Conservation (phyloP, 2,888 invertebrate genomes). For the Acronicta alni region DNA sequence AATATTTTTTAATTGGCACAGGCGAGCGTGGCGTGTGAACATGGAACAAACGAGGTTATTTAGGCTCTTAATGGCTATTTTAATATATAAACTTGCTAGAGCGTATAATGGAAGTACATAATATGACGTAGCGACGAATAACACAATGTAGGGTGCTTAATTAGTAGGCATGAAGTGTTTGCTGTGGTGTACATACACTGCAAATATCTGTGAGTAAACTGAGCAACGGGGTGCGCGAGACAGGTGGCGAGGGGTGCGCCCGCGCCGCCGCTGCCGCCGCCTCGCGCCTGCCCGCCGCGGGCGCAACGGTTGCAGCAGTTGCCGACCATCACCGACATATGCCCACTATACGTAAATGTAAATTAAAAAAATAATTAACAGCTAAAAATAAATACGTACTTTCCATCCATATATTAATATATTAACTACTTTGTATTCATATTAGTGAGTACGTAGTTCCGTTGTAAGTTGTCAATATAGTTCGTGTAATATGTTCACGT, state of each 20-base stretch:
- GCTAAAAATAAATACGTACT: conserved; percentile 66
- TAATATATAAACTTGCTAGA: conserved; percentile 20
- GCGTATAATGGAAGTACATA: conserved; percentile 8
- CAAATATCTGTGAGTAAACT: conserved; percentile 52
- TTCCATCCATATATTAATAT: conserved; percentile 34
- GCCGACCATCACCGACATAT: conserved; percentile 59
- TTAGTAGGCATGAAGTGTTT: conserved; percentile 46
- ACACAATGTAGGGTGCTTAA: conserved; percentile 46
- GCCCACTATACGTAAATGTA: conserved; percentile 67
- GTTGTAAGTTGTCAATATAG: conserved; percentile 11
- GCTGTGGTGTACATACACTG: conserved; percentile 44
- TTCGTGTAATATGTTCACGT: conserved; percentile 39
- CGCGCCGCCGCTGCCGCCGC: conserved; percentile 65
- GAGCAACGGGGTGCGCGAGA: conserved; percentile 56
- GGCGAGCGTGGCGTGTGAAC: conserved; percentile 30
- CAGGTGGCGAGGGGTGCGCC: conserved; percentile 70
- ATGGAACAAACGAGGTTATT: conserved; percentile 20
- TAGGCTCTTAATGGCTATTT: conserved; percentile 12
- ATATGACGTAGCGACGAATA: background rate
- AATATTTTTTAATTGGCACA: conserved; percentile 64
- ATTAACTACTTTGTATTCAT: too few relatives aligned
- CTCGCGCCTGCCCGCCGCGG: conserved; percentile 49
- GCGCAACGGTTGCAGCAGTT: conserved; percentile 73
- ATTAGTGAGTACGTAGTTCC: conserved; percentile 3
- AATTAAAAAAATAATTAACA: conserved; percentile 77